Evolutionary conservation across 2,113 vertebrate species (phyloP).

Genomic region (Scytalopus superciliaris): DNA sequence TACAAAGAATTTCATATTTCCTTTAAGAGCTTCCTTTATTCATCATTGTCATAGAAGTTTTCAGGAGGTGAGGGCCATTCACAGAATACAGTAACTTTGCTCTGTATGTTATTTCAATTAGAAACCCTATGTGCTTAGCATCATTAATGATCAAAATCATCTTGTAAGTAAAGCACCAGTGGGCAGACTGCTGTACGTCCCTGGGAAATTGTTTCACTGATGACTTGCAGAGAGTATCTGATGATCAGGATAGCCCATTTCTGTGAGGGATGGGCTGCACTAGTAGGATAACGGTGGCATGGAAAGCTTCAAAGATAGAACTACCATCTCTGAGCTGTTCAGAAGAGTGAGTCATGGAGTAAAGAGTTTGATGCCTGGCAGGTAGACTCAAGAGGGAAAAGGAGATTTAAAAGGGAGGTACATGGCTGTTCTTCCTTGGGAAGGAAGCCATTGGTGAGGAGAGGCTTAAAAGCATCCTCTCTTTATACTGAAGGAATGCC

Average conservation of each 20-base stretch:
- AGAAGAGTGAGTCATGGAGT: neutral
- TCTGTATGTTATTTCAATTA: neutral
- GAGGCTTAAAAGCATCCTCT: neutral
- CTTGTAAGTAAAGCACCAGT: neutral
- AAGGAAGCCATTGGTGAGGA: neutral
- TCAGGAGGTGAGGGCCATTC: neutral
- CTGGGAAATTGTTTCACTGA: neutral
- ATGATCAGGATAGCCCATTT: neutral
- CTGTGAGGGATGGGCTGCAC: neutral
- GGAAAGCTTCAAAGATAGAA: neutral
- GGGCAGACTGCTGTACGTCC: neutral
- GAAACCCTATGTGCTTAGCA: neutral
- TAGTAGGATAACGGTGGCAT: neutral
- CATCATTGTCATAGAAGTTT: neutral
- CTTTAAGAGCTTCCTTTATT: neutral
- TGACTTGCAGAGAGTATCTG: neutral
- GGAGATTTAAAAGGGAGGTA: neutral
- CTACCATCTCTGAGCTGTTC: neutral
- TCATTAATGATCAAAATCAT: neutral
- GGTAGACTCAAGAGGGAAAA: neutral
- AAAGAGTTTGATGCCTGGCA: neutral
- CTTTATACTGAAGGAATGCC: neutral
- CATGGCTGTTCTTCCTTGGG: accelerated
- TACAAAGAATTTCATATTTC: neutral
- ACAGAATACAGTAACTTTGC: neutral